Evolutionary conservation across 92 coral and sea anemone genomes (phyloP).

Genomic region (Paragorgia papillata): DNA sequence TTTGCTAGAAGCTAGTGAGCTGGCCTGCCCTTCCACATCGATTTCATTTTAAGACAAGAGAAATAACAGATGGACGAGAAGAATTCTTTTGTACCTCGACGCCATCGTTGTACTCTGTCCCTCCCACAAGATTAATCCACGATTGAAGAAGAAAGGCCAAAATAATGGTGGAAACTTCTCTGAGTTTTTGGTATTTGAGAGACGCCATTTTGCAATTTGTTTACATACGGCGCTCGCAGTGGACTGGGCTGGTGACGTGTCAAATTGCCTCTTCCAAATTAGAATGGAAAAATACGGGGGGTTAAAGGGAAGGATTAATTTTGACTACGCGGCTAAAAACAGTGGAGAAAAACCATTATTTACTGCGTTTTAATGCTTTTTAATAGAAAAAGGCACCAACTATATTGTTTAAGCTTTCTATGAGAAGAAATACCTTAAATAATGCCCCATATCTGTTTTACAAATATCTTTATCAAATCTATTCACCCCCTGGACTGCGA

Average conservation of each 20-base stretch:
- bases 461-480: no score
- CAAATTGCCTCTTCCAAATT: background rate
- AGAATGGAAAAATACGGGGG: background rate
- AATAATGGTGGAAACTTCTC: background rate
- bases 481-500: no score
- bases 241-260: slow-evolving; percentile 26
- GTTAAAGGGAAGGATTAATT: background rate
- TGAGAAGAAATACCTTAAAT: no score
- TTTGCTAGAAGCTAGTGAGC: no score
- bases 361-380: no score
- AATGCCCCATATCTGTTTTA: no score
- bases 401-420: no score
- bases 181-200: background rate
- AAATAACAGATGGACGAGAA: background rate
- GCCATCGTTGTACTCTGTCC: slow-evolving; percentile 58
- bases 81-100: slow-evolving; percentile 56
- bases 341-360: no score
- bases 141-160: slow-evolving; percentile 30
- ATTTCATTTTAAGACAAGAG: background rate
- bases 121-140: slow-evolving; percentile 39
- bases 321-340: no score
- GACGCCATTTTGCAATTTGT: slow-evolving; percentile 72
- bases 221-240: background rate
- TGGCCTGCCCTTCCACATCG: background rate
- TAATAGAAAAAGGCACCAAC: no score